These are phyloP conservation scores for Smithornis capensis DNA, from an alignment of 2,113 vertebrate species.

Conservation along the genomic window DNA sequence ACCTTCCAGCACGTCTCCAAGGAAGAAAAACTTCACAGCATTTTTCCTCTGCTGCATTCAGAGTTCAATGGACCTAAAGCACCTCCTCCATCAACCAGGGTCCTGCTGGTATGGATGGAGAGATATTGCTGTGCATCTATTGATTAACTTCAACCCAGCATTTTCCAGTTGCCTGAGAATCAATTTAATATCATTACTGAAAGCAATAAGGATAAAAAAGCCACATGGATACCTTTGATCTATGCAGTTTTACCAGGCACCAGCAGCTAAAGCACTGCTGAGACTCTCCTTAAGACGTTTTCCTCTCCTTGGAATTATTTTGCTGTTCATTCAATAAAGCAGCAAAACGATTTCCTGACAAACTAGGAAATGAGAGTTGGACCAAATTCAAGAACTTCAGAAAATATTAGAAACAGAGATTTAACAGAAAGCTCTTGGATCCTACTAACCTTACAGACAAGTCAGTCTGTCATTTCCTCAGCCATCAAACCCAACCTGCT, in stretches of 20 bases:
- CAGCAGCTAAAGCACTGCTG: not conserved
- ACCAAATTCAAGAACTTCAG: conserved; percentile 58
- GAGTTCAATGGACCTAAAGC: not conserved
- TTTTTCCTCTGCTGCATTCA: not conserved
- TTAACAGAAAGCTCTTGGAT: conserved; percentile 62
- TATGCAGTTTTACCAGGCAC: not conserved
- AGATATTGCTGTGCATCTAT: conserved; percentile 11
- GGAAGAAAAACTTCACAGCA: not conserved
- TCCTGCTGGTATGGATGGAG: not conserved
- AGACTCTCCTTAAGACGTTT: conserved; percentile 20
- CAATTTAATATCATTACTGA: conserved; percentile 36
- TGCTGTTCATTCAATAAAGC: conserved; percentile 63
- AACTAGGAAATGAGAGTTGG: conserved; percentile 72
- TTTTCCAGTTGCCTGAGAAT: conserved; percentile 32
- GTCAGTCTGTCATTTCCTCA: conserved; percentile 39
- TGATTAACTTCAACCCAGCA: conserved; percentile 29
- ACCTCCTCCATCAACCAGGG: not conserved
- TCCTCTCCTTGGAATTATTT: conserved; percentile 32
- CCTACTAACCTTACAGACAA: conserved; percentile 28
- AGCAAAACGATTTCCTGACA: conserved; percentile 73
- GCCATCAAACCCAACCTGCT: not conserved
- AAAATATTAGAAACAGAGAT: conserved; percentile 66
- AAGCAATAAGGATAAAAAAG: conserved; percentile 4
- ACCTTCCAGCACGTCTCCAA: not conserved
- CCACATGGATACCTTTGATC: conserved; percentile 3